Evolutionary conservation across 2,113 vertebrate species (phyloP).

Genomic region (Nipponia nippon): DNA sequence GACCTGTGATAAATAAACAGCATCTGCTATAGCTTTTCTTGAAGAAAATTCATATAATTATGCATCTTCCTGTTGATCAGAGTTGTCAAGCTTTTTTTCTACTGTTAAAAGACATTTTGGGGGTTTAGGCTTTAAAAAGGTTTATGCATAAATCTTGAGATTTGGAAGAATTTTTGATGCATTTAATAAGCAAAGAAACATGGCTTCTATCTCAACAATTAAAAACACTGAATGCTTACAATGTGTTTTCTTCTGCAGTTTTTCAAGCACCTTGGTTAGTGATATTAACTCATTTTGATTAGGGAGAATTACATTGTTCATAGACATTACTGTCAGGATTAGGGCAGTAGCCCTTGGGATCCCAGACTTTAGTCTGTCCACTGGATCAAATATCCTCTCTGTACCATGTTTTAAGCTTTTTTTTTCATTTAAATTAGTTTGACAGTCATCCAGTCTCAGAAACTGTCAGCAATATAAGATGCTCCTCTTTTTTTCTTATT

Average conservation of each 20-base stretch:
- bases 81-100: not conserved
- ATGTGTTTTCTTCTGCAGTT: not conserved
- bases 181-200: not conserved
- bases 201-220: not conserved
- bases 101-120: not conserved
- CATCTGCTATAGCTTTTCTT: not conserved
- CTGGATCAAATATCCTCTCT: not conserved
- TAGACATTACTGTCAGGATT: not conserved
- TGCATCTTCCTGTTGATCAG: not conserved
- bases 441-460: not conserved
- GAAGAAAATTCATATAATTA: not conserved
- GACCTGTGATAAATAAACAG: constrained; percentile 66
- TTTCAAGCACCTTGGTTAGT: not conserved
- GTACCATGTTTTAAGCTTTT: not conserved
- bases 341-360: not conserved
- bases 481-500: not conserved
- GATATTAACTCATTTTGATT: not conserved
- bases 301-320: not conserved
- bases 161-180: not conserved
- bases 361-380: not conserved
- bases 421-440: not conserved
- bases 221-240: not conserved
- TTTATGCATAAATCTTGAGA: not conserved
- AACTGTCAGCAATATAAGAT: not conserved
- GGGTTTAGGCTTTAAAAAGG: not conserved